Conservation (phyloP, 2,888 invertebrate genomes). For the Lithosia quadra region DNA sequence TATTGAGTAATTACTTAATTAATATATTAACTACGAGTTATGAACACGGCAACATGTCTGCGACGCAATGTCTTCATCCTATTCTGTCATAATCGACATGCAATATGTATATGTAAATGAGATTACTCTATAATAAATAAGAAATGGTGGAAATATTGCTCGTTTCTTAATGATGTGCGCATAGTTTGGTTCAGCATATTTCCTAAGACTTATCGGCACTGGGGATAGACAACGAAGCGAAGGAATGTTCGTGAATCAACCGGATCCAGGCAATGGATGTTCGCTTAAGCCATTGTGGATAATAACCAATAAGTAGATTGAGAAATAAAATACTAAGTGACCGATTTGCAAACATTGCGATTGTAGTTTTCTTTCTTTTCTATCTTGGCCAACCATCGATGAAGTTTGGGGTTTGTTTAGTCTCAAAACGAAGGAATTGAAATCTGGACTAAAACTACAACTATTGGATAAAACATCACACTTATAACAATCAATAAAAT, state of each 20-base stretch:
- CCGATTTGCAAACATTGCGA: background rate
- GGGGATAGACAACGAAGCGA: background rate
- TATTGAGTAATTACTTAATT: constrained; percentile 31
- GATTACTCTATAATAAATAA: constrained; percentile 1
- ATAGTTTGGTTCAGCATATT: background rate
- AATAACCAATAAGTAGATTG: background rate
- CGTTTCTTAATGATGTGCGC: constrained; percentile 1
- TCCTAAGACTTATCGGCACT: background rate
- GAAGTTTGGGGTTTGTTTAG: too few relatives aligned
- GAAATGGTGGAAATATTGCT: constrained; percentile 6
- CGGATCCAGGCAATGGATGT: background rate
- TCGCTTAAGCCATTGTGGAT: background rate
- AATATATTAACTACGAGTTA: constrained; percentile 36
- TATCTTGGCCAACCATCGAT: background rate
- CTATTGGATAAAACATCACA: too few relatives aligned
- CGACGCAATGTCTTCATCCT: constrained; percentile 15
- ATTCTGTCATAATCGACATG: constrained; percentile 33
- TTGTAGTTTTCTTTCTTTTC: background rate
- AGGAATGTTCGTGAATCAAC: constrained; percentile 1
- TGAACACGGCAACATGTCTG: constrained; percentile 17
- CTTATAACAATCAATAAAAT: too few relatives aligned
- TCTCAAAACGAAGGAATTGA: background rate
- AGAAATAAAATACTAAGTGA: background rate
- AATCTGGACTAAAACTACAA: too few relatives aligned
- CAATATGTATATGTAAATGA: constrained; percentile 6